A percentile compares a stretch with the other conserved stretches of the same genome.
Evolutionary conservation across 2,797 vertebrate species (phyloP).

Genomic region (Onychomys arenicola): DNA sequence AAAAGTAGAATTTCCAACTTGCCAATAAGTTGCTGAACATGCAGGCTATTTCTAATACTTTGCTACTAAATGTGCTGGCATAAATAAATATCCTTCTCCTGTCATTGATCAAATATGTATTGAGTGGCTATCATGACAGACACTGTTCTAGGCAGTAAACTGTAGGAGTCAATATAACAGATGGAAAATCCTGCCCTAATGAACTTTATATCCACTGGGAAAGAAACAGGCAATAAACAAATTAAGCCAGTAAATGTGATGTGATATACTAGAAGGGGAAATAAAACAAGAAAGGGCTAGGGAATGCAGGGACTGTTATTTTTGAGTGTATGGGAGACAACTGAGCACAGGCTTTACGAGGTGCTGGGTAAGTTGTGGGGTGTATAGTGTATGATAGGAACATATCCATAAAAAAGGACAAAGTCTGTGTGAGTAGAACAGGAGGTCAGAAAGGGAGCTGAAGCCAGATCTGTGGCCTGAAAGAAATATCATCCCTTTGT

Average conservation of each 20-base stretch:
- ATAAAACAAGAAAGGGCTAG: not conserved
- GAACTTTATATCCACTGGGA: not conserved
- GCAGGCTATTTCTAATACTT: not conserved
- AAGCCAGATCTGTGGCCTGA: not conserved
- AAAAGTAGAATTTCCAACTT: not conserved
- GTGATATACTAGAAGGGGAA: not conserved
- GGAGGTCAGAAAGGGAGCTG: not conserved
- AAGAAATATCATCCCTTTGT: not conserved
- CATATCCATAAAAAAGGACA: not conserved
- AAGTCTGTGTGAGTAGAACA: not conserved
- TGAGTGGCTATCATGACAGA: not conserved
- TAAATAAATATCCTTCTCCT: constrained; percentile 42
- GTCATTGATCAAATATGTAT: constrained; percentile 46
- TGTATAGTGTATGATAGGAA: not conserved
- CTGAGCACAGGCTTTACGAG: not conserved
- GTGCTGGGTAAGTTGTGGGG: not conserved
- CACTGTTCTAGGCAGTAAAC: constrained; percentile 41
- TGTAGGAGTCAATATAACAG: not conserved
- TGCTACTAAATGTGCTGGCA: not conserved
- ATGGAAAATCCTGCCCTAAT: constrained; percentile 12
- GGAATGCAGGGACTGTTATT: not conserved
- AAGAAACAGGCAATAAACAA: constrained; percentile 15
- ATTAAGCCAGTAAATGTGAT: constrained; percentile 42
- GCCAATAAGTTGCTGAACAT: not conserved
- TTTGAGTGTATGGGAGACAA: not conserved